Evolutionary conservation across 2,113 vertebrate genomes (phyloP), one percentile per base, ranked within the genome.

Genomic region (Progne subis): DNA sequence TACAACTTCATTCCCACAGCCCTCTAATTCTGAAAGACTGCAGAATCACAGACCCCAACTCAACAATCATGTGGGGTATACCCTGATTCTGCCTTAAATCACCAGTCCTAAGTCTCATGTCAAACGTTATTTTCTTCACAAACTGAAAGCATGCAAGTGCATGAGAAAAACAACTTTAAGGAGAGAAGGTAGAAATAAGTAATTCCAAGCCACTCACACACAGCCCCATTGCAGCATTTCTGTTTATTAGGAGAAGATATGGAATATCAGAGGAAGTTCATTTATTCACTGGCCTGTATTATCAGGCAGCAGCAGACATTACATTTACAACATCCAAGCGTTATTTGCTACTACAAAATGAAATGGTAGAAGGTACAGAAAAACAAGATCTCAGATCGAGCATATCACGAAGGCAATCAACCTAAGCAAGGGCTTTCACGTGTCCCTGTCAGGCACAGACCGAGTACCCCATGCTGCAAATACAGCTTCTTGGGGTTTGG

Each of bases 211-310:
- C 84, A 83, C 83, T 82, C 26, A 0, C 47, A 44, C 1, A 0
- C 56, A 85, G 93, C 82, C 79, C 65, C 69, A 52, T 59, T 41
- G 57, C n/a, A 2, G 60, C 69, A 14, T 93, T 96, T 95, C 83
- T 94, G 82, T 96, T 92, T 92, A 95, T 94, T 97, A 93, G 70
- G 52, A 92, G 78, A 83, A 84, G 91, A 86, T 92, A 90, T 1
- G 14, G 77, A 94, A 91, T 91, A 90, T 90, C 67, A 64, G 37
- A 93, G 89, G 88, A 95, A 94, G 84, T 82, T 85, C 50, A 86
- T 97, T 91, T 93, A 94, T 95, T 94, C 86, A 50, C 57, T 82
- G 91, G 86, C 79, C 84, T 93, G 90, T 94, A 92, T 96, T 95
- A 95, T 92, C 95, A 81, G 94, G 84, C 74, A 75, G 56, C 75